Conservation (phyloP, 2,797 vertebrate genomes). For the Argyrosomus regius region DNA sequence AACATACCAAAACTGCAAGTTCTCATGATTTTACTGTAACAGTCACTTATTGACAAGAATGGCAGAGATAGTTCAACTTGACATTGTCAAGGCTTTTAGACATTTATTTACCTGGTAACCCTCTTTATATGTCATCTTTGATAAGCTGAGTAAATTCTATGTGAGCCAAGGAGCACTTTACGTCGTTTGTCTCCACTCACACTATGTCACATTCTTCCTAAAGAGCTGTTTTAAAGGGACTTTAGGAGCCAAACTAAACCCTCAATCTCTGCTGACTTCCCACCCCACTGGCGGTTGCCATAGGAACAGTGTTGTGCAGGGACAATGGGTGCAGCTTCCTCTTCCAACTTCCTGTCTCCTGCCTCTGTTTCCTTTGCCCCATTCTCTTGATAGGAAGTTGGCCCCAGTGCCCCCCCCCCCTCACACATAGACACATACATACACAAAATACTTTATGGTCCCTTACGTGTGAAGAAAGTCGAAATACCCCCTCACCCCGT, state of each 20-base stretch:
- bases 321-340: slow-evolving; percentile 94
- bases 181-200: slow-evolving; percentile 7
- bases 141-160: not conserved
- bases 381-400: slow-evolving; percentile 90
- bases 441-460: slow-evolving; percentile 64
- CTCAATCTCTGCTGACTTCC: slow-evolving; percentile 65
- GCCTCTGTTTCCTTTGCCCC: slow-evolving; percentile 90
- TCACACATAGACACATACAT: slow-evolving; percentile 39
- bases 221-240: slow-evolving; percentile 58
- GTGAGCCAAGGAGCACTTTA: not conserved
- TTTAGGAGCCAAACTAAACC: slow-evolving; percentile 41
- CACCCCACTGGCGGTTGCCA: slow-evolving; percentile 80
- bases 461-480: slow-evolving; percentile 75
- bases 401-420: slow-evolving; percentile 68
- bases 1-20: not conserved
- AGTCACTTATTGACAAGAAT: not conserved
- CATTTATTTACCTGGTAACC: not conserved
- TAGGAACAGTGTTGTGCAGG: slow-evolving; percentile 86
- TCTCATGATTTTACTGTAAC: not conserved
- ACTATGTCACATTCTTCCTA: slow-evolving; percentile 28
- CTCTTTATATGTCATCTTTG: not conserved
- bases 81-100: not conserved
- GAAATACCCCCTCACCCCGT: slow-evolving; percentile 48
- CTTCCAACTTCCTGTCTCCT: slow-evolving; percentile 93
- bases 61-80: not conserved